Evolutionary conservation across 2,888 invertebrate genomes (phyloP).

Genomic region (Dichetophora obliterata): DNA sequence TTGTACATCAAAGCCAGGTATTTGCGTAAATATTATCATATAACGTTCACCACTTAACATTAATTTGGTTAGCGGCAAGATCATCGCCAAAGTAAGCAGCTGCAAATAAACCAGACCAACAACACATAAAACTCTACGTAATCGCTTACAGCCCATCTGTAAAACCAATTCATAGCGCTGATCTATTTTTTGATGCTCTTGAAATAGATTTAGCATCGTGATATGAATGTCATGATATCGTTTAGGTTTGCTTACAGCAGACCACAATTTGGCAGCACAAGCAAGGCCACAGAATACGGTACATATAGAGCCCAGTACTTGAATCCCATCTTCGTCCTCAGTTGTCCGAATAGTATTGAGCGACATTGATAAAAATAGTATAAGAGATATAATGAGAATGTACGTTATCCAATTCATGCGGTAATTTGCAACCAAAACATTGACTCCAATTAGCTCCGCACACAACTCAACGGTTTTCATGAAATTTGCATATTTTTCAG

Average conservation of each 20-base stretch:
- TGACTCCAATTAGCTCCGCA: constrained; percentile 34
- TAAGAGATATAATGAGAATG: constrained; percentile 26
- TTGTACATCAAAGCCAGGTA: constrained; percentile 39
- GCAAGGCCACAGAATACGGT: constrained; percentile 42
- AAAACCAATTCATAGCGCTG: not conserved
- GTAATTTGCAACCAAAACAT: constrained; percentile 37
- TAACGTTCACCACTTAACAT: constrained; percentile 21
- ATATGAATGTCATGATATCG: not conserved
- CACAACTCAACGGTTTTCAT: constrained; percentile 30
- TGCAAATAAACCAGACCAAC: constrained; percentile 33
- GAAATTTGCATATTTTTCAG: constrained; percentile 29
- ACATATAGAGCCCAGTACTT: constrained; percentile 41
- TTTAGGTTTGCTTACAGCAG: not conserved
- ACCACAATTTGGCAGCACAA: constrained; percentile 41
- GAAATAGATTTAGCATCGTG: constrained; percentile 23
- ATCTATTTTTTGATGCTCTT: constrained; percentile 24
- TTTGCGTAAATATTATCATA: constrained; percentile 41
- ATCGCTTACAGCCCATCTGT: not conserved
- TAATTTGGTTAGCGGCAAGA: constrained; percentile 24
- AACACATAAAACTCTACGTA: constrained; percentile 9
- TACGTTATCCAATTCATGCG: constrained; percentile 35
- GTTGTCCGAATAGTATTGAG: constrained; percentile 36
- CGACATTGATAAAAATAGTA: constrained; percentile 40
- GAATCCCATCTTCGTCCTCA: constrained; percentile 29
- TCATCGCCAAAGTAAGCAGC: constrained; percentile 8